A percentile compares a stretch with the other conserved stretches of the same genome.
phyloP scores from a whole-genome alignment of 2,113 vertebrate genomes.

The Regulus satrapa region DNA sequence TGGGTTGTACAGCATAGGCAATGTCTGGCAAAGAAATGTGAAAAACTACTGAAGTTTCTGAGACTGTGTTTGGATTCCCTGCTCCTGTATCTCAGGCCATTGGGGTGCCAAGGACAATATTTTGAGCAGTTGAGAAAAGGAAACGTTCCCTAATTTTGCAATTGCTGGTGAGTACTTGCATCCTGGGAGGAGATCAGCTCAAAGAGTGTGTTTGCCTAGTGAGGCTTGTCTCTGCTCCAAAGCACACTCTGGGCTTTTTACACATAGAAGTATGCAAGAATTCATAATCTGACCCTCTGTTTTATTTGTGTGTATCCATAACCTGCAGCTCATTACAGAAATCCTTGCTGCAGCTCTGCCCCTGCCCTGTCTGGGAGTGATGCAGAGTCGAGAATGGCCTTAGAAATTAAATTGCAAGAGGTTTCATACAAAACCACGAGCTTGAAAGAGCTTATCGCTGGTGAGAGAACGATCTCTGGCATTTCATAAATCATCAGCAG shows the following conservation, averaged over 20 bases:
- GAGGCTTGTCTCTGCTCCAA: conserved; percentile 45
- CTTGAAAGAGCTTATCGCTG: background rate
- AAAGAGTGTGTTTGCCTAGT: background rate
- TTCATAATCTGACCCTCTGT: background rate
- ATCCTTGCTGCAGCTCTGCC: background rate
- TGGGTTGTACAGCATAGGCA: background rate
- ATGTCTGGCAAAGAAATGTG: background rate
- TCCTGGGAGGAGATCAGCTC: conserved; percentile 23
- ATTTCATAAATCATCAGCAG: conserved; percentile 48
- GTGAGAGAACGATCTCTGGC: conserved; percentile 25
- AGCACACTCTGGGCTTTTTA: conserved; percentile 28
- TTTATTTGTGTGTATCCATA: background rate
- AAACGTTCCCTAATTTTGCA: conserved; percentile 18
- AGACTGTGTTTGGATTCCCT: background rate
- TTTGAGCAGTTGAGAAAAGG: background rate
- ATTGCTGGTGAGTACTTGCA: background rate
- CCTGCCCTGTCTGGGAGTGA: background rate
- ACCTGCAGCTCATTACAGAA: conserved; percentile 29
- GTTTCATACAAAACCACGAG: background rate
- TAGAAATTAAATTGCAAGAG: background rate
- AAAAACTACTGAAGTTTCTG: background rate
- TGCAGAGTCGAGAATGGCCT: background rate
- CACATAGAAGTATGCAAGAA: background rate
- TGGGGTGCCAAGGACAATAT: conserved; percentile 31
- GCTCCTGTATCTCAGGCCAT: background rate